phyloP scores from a whole-genome alignment of 2,797 vertebrate genomes.

The Gouania willdenowi region DNA sequence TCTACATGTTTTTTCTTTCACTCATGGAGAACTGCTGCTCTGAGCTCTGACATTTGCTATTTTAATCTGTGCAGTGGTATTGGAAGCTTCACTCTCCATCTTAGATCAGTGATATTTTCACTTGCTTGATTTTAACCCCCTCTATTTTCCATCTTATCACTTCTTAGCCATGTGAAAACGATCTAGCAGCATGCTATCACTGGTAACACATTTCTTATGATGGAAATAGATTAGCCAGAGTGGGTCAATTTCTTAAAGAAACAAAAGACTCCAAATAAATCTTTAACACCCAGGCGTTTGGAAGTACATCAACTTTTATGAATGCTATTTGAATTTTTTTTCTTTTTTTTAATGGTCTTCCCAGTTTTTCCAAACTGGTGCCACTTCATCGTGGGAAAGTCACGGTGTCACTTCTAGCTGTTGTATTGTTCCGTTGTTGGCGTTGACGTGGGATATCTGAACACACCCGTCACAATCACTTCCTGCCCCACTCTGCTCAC shows the following conservation, averaged over 20 bases:
- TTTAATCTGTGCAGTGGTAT: too few species aligned
- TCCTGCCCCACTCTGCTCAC: slow-evolving; percentile 40
- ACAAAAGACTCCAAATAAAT: slow-evolving; percentile 42
- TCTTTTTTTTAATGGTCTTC: slow-evolving; percentile 23
- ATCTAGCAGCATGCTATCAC: slow-evolving; percentile 33
- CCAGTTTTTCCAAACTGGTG: slow-evolving; percentile 18
- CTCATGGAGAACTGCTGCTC: too few species aligned
- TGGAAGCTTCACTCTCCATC: too few species aligned
- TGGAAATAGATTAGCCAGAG: too few species aligned
- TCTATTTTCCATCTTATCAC: neutral
- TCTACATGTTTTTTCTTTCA: too few species aligned
- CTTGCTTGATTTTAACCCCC: too few species aligned
- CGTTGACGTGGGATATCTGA: slow-evolving; percentile 45
- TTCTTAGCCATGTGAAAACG: slow-evolving; percentile 4
- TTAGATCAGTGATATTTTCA: too few species aligned
- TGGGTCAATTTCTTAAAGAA: too few species aligned
- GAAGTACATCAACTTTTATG: slow-evolving; percentile 37
- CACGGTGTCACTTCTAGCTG: slow-evolving; percentile 25
- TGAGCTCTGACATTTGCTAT: too few species aligned
- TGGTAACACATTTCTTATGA: slow-evolving; percentile 30
- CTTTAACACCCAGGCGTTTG: slow-evolving; percentile 31
- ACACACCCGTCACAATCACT: slow-evolving; percentile 42
- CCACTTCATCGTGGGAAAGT: slow-evolving; percentile 52
- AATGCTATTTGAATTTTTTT: slow-evolving; percentile 46
- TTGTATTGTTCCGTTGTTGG: slow-evolving; percentile 59